phyloP scores from a whole-genome alignment of 2,888 invertebrate species.

The Drosophila vallismaia region DNA sequence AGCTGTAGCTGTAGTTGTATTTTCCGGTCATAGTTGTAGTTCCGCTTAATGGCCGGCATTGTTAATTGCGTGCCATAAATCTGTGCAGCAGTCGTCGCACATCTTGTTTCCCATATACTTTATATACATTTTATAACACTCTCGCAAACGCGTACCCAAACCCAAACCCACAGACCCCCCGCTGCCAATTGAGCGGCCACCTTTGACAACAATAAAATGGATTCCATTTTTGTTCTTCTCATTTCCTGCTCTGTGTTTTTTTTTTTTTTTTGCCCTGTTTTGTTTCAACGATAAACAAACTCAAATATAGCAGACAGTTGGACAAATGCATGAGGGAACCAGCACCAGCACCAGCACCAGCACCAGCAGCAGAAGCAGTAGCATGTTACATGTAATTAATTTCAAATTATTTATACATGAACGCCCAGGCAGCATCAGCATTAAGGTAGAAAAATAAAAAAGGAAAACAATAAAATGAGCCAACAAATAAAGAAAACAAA shows the following conservation, averaged over 20 bases:
- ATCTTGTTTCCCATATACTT: constrained; percentile 56
- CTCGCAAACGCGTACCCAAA: constrained; percentile 1
- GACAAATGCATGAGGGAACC: constrained; percentile 42
- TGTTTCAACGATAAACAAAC: constrained; percentile 32
- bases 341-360: too few relatives aligned
- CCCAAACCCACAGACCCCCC: not conserved
- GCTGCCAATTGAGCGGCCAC: constrained; percentile 39
- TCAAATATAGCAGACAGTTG: constrained; percentile 40
- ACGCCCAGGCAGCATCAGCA: constrained; percentile 53
- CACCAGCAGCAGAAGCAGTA: constrained; percentile 27
- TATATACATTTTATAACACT: constrained; percentile 65
- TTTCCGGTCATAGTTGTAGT: constrained; percentile 37
- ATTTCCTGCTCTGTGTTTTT: not conserved
- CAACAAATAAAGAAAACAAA: constrained; percentile 19
- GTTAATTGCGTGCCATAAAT: constrained; percentile 74
- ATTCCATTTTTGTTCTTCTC: constrained; percentile 1
- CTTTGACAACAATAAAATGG: constrained; percentile 34
- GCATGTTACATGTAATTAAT: constrained; percentile 78
- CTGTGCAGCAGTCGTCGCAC: constrained; percentile 63
- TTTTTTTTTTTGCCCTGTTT: not conserved
- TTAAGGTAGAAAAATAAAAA: constrained; percentile 33
- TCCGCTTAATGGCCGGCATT: constrained; percentile 65
- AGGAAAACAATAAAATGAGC: constrained; percentile 25
- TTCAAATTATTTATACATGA: constrained; percentile 78
- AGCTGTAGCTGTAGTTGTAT: constrained; percentile 29